Evolutionary conservation across 2,113 vertebrate genomes (phyloP), one percentile per base, ranked within the genome.

Genomic region (Mobula birostris): DNA sequence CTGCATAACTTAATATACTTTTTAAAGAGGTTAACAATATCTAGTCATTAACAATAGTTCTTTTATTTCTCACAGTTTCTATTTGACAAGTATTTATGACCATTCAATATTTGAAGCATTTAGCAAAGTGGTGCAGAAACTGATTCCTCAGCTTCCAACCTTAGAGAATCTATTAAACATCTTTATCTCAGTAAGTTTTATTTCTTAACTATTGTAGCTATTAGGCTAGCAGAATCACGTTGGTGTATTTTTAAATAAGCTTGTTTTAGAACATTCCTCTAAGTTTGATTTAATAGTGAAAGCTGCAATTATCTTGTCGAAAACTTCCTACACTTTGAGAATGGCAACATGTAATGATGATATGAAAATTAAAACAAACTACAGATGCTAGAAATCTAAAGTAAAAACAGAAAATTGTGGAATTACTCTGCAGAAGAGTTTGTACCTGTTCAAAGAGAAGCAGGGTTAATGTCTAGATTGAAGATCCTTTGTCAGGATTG

Each of bases 81-180:
- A 98, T 97, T 97, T 98, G 96, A 98, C 98, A 94, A 98, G 98
- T 96, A 98, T 98, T 96, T 98, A 98, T 95, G 98, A 98, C 95
- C 98, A 98, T 96, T 98, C 98, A 95, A 98, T 98, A 97, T 98
- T 98, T 96, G 98, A 98, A 97, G 98, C 98, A 32, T 98, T 98
- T 97, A 98, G 98, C 95, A 98, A 98, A 96, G 98, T 98, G 95
- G 98, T 98, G 95, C 98, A 98, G 96, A 98, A 98, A 96, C 96
- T 98, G 95, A 98, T 98, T 95, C 98, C 98, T 95, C 98, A 98
- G 95, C 97, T 98, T 94, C 98, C 98, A 95, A 98, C 98, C 77
- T 96, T 98, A 96, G 98, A 98, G 96, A 98, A 98, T 95, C 97
- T 98, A 95, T 97, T 98, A 95, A 98, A 98, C 97, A 98, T 98